Evolutionary conservation across 2,797 vertebrate genomes (phyloP), one percentile per base, ranked within the genome.

Genomic region (Pangasius sanitwongsei): DNA sequence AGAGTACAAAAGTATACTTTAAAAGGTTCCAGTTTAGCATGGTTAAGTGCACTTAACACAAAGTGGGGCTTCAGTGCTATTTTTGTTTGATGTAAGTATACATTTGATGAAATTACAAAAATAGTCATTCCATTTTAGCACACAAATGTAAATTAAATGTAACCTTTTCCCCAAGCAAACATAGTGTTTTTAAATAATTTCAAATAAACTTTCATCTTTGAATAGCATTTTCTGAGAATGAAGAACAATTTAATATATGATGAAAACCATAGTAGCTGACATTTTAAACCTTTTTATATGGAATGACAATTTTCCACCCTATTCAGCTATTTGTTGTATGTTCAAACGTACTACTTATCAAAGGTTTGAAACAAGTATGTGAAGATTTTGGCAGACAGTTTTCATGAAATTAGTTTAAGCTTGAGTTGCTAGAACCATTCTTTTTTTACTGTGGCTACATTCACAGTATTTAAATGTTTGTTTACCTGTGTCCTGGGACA

Each of bases 401-500:
- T 74, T 74, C 41, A 41, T 77, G 25, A 78, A 53, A 16, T 50
- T 8, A 77, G n/a, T 55, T 55, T 80, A 55, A 12, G n/a, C 8
- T 20, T 37, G 31, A 81, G 18, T 11, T 23, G n/a, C 37, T 55
- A 34, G 16, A 34, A 34, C 53, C 31, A 37, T 81, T 81, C 78
- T n/a, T 23, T 41, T 53, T 31, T 16, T 78, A 16, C 34, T 15
- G 20, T 28, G 80, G 31, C 23, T 61, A 37, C 34, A 41, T 61
- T 59, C 12, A 28, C 12, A 83, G 28, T 7, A 41, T 44, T 9
- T 34, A 34, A 63, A 84, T 85, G 90, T 86, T 59, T 88, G 28
- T 90, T 37, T 90, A 99, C 98, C 99, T 86, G 99, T 99, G 95
- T 99, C 99, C 95, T 99, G 98, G 1, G 98, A 99, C 91, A 99